Conservation (phyloP, 2,888 invertebrate genomes). For the Zygogramma bicolorata region DNA sequence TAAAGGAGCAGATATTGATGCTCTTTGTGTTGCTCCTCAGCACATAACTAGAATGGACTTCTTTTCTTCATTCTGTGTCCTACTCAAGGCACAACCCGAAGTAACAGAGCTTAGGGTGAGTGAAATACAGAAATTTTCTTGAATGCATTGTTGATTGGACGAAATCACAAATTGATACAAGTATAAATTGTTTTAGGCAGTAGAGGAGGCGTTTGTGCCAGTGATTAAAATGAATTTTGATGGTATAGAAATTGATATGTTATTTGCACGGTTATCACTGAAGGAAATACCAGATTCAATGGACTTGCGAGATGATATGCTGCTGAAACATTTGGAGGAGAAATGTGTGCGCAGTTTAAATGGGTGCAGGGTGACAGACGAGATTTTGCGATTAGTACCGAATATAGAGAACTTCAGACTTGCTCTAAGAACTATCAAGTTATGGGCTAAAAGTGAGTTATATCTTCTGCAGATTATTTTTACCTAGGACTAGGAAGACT, state of each 20-base stretch:
- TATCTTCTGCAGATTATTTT: conserved; percentile 20
- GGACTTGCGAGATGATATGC: conserved; percentile 89
- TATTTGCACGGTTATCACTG: conserved; percentile 95
- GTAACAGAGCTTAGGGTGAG: conserved; percentile 83
- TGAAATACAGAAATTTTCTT: conserved; percentile 29
- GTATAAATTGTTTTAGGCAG: conserved; percentile 71
- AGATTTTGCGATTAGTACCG: conserved; percentile 95
- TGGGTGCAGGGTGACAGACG: conserved; percentile 98
- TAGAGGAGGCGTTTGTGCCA: conserved; percentile 99
- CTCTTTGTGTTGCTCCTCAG: conserved; percentile 95
- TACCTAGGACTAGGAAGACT: no score
- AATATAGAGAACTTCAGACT: conserved; percentile 94
- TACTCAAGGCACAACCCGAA: conserved; percentile 88
- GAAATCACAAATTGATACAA: no score
- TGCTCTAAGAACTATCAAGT: conserved; percentile 93
- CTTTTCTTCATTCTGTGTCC: conserved; percentile 92
- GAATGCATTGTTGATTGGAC: no score
- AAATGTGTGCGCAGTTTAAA: conserved; percentile 97
- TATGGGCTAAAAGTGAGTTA: conserved; percentile 98
- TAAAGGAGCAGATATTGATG: conserved; percentile 98
- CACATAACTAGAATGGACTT: conserved; percentile 96
- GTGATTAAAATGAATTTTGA: conserved; percentile 99
- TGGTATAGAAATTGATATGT: conserved; percentile 98
- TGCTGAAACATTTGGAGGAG: conserved; percentile 95
- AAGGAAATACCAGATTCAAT: conserved; percentile 93